Evolutionary conservation across 2,797 vertebrate genomes (phyloP).

Genomic region (Lepilemur septentrionalis): DNA sequence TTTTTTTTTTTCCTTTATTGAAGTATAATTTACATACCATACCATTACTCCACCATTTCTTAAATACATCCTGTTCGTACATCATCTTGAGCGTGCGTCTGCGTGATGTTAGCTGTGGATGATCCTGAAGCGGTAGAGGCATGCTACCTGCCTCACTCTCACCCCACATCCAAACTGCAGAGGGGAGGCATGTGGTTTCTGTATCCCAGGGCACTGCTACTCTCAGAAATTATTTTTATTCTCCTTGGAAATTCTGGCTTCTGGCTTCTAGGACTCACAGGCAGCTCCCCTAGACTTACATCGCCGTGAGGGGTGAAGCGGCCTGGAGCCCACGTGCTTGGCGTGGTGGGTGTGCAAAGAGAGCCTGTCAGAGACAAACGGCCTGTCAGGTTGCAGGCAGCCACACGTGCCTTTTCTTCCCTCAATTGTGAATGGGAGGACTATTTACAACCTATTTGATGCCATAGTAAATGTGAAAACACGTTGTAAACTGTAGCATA

Average conservation of each 20-base stretch:
- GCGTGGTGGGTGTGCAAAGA: not conserved
- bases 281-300: not conserved
- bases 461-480: not conserved
- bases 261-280: not conserved
- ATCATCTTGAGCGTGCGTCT: not conserved
- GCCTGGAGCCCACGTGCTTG: not conserved
- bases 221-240: constrained; percentile 3
- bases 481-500: not conserved
- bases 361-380: not conserved
- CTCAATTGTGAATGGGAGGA: not conserved
- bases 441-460: not conserved
- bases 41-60: not conserved
- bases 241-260: not conserved
- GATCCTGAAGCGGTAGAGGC: not conserved
- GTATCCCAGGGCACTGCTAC: not conserved
- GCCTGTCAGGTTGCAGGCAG: not conserved
- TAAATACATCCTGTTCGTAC: not conserved
- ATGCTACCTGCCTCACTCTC: not conserved
- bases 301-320: not conserved
- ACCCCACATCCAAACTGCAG: not conserved
- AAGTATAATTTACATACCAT: no score
- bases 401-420: not conserved
- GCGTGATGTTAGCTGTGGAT: not conserved
- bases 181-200: not conserved
- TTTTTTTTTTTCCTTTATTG: no score